phyloP scores from a whole-genome alignment of 37 sponge, comb jelly and placozoan species.

The Aphrocallistes beatrix region DNA sequence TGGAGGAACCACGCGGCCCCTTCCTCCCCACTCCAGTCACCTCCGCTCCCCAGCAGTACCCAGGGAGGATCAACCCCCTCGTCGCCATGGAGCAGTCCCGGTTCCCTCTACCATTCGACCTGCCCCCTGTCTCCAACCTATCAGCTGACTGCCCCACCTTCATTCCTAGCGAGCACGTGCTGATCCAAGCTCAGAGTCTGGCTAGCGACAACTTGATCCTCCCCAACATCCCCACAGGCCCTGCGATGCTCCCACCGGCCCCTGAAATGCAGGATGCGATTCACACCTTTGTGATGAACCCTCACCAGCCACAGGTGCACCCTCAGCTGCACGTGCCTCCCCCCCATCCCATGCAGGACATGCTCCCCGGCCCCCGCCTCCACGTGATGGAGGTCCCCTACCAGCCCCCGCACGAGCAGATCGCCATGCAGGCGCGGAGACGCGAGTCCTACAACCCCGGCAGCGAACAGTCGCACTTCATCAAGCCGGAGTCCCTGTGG shows the following conservation, averaged over 20 bases:
- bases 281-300: neutral
- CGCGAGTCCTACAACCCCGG: conserved; percentile 3
- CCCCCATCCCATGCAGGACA: neutral
- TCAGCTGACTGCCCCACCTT: conserved; percentile 16
- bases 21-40: neutral
- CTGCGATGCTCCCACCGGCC: neutral
- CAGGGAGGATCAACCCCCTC: neutral
- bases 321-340: conserved; percentile 19
- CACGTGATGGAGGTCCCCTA: neutral
- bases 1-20: neutral
- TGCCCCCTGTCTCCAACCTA: conserved; percentile 2
- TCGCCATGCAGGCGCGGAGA: too few species aligned
- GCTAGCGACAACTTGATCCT: conserved; percentile 23
- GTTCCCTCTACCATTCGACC: neutral
- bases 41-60: neutral
- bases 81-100: too few species aligned
- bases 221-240: conserved; percentile 17
- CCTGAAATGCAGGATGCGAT: conserved; percentile 19
- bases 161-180: neutral
- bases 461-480: neutral
- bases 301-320: conserved; percentile 9
- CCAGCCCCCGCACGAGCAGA: neutral
- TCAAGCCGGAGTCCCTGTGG: neutral
- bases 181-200: neutral
- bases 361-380: neutral